phyloP scores from a whole-genome alignment of 2,797 vertebrate genomes.

The Epinephelus awoara region DNA sequence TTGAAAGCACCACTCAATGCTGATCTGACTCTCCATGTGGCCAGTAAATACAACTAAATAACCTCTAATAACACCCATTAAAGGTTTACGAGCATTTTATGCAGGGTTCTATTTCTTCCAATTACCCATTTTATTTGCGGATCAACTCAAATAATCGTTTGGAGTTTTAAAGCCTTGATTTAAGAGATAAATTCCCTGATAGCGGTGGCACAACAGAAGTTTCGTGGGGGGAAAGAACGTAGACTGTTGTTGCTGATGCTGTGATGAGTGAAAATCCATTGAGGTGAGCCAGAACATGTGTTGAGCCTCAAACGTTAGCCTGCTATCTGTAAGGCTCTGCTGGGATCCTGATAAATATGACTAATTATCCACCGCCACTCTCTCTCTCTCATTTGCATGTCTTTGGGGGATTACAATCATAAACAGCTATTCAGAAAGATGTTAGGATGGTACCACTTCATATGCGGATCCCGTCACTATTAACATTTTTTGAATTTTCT shows the following conservation, averaged over 20 bases:
- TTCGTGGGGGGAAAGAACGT: background rate
- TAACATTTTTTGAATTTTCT: conserved; percentile 33
- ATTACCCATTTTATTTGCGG: conserved; percentile 62
- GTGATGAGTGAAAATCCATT: conserved; percentile 56
- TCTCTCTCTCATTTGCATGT: conserved; percentile 70
- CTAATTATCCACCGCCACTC: conserved; percentile 76
- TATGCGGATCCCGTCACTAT: conserved; percentile 36
- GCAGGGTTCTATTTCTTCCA: conserved; percentile 48
- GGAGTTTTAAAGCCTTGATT: conserved; percentile 26
- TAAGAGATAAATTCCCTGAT: conserved; percentile 12
- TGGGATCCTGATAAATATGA: conserved; percentile 77
- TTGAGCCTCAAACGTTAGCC: conserved; percentile 63
- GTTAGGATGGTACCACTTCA: conserved; percentile 49
- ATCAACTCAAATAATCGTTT: conserved; percentile 48
- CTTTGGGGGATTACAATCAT: conserved; percentile 75
- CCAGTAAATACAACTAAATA: conserved; percentile 62
- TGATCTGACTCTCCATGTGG: conserved; percentile 42
- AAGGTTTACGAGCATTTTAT: conserved; percentile 61
- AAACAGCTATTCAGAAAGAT: conserved; percentile 75
- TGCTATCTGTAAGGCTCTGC: conserved; percentile 66
- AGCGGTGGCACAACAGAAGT: background rate
- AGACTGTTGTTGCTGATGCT: conserved; percentile 27
- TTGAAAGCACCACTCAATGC: conserved; percentile 26
- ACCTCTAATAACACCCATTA: conserved; percentile 57
- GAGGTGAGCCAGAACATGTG: conserved; percentile 68